A percentile compares a stretch with the other conserved stretches of the same genome.
Conservation (phyloP, 2,888 invertebrate species). For the Caenorhabditis plicata region DNA sequence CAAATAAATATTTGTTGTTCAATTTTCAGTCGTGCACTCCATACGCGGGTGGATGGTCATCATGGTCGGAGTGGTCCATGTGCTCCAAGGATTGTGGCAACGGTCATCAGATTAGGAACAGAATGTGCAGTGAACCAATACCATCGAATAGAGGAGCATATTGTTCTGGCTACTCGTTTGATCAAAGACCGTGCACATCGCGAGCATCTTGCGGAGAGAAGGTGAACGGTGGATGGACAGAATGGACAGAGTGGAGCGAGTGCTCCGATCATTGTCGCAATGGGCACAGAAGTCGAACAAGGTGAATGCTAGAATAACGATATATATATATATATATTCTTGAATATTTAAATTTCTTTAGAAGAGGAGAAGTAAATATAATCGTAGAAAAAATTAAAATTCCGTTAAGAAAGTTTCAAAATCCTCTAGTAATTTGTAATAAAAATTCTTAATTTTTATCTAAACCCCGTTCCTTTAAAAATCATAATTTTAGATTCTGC, state of each 20-base stretch:
- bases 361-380: too few relatives aligned
- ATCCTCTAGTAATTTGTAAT: too few relatives aligned
- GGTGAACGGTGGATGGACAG: constrained; percentile 61
- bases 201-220: constrained; percentile 32
- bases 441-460: too few relatives aligned
- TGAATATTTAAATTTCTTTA: too few relatives aligned
- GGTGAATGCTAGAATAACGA: constrained; percentile 27
- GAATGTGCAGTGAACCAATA: constrained; percentile 64
- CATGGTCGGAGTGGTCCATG: constrained; percentile 58
- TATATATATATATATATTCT: too few relatives aligned
- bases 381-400: too few relatives aligned
- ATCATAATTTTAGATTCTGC: too few relatives aligned
- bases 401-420: too few relatives aligned
- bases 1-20: background rate
- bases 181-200: constrained; percentile 55
- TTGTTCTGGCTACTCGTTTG: constrained; percentile 65
- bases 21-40: constrained; percentile 34
- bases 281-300: constrained; percentile 61
- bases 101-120: constrained; percentile 60
- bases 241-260: constrained; percentile 58
- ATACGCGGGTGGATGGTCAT: constrained; percentile 57
- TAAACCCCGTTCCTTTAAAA: too few relatives aligned
- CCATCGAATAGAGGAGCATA: constrained; percentile 64
- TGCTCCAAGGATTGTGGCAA: constrained; percentile 61
- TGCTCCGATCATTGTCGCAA: constrained; percentile 60